phyloP scores from a whole-genome alignment of 2,113 vertebrate species.

The Procavia capensis region DNA sequence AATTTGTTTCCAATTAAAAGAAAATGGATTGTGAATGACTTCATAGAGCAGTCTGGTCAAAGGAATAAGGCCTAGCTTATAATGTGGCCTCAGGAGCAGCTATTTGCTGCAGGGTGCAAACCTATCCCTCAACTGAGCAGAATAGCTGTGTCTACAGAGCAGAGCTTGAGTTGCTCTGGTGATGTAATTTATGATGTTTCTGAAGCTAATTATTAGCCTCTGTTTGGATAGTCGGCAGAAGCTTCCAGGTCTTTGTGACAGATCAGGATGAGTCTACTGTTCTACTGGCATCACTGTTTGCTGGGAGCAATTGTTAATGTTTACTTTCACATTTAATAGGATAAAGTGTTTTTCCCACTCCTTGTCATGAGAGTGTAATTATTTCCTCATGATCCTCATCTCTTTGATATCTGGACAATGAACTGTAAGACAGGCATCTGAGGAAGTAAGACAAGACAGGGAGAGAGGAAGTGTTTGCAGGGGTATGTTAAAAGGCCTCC shows the following conservation, averaged over 20 bases:
- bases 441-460: conserved; percentile 35
- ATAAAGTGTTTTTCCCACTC: neutral
- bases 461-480: conserved; percentile 20
- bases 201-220: conserved; percentile 62
- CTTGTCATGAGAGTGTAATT: conserved; percentile 66
- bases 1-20: conserved; percentile 88
- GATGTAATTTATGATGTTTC: conserved; percentile 64
- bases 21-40: conserved; percentile 82
- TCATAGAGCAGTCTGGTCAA: conserved; percentile 74
- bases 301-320: conserved; percentile 59
- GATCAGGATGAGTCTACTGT: conserved; percentile 75
- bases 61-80: conserved; percentile 70
- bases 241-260: conserved; percentile 33
- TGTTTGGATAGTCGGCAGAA: conserved; percentile 70
- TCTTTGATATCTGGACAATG: conserved; percentile 58
- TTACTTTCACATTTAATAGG: conserved; percentile 63
- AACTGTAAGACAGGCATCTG: neutral
- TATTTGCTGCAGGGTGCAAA: conserved; percentile 34
- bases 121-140: neutral
- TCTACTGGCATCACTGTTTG: conserved; percentile 58
- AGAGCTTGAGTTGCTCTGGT: conserved; percentile 50
- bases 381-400: conserved; percentile 72
- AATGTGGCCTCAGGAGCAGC: conserved; percentile 68
- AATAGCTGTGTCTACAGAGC: conserved; percentile 51
- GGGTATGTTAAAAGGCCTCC: neutral